These are phyloP conservation scores for Peromyscus maniculatus DNA, from an alignment of 2,113 vertebrate genomes.

Conservation along the genomic window DNA sequence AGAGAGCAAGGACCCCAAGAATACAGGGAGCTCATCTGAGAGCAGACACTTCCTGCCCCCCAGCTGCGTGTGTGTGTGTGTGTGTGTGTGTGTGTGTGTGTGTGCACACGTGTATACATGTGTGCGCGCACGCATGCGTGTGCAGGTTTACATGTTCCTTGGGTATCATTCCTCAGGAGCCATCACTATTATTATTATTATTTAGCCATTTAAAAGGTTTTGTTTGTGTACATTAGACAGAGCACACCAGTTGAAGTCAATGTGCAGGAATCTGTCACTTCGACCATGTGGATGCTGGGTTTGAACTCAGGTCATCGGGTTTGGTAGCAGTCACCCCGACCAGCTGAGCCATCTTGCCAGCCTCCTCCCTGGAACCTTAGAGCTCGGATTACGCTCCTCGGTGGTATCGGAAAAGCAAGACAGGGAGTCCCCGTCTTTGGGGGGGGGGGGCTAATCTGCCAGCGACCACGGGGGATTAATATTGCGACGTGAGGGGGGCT, in stretches of 20 bases:
- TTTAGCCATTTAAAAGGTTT: not conserved
- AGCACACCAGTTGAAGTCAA: not conserved
- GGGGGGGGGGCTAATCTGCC: not conserved
- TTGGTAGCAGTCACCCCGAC: not conserved
- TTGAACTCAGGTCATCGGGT: not conserved
- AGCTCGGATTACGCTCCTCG: not conserved
- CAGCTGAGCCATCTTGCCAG: not conserved
- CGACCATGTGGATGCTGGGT: not conserved
- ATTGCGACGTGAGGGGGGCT: not conserved
- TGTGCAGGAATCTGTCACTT: not conserved
- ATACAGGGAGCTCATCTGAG: not conserved
- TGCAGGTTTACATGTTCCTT: not conserved
- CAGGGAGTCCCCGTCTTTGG: not conserved
- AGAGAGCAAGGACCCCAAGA: not conserved
- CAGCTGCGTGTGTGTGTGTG: not conserved
- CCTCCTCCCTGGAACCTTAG: not conserved
- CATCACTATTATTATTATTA: not conserved
- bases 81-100: not conserved
- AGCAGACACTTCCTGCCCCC: not conserved
- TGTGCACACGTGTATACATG: too few species aligned
- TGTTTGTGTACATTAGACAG: not conserved
- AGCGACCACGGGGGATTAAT: not conserved
- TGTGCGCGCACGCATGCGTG: not conserved
- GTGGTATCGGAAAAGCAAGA: not conserved
- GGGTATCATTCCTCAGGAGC: not conserved